Base-by-base conservation (phyloP, 1,140 invertebrate species). In the Drosophila ercepeae region DNA sequence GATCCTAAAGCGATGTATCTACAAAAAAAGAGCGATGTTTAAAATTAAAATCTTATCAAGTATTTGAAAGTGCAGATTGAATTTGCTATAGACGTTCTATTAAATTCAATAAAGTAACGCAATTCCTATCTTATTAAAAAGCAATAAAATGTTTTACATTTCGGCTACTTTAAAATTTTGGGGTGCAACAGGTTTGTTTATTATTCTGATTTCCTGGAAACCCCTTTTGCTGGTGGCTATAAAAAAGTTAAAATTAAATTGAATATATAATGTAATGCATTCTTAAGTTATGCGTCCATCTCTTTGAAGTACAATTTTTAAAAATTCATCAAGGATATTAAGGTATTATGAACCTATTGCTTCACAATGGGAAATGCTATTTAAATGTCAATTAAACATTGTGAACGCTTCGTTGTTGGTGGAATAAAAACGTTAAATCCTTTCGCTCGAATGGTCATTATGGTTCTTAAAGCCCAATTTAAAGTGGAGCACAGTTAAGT, bases 181-280 rank as follows among this genome's bases (percentile, higher is more conserved):
- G 29, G 29, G 29, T 32, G 42, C 54, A 34, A 19, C 54, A 32
- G 54, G 23, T 55, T 63, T 45, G 54, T 60, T 63, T 27, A 46
- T 14, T 64, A 46, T 8, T 45, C 34, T 27, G 29, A n/a, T 27
- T 48, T 64, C 7, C 29, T 9, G 16, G 16, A 23, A 60, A 46
- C 23, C 23, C 18, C 48, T 32, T 29, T 48, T 18, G 16, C 42
- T 16, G 3, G 42, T 11, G 5, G n/a, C 42, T 16, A 5, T 14
- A n/a, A n/a, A 44, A 57, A 57, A 57, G 53, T 57, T 25, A 18
- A 44, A 32, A 27, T 19, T n/a, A 61, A 60, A 36, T 46, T 36
- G 25, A 60, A 14, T 19, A 9, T 39, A 16, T 39, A 39, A 39
- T 39, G 36, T 39, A 16, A 16, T 39, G 36, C 36, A 39, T 39